Conservation (phyloP, 2,113 vertebrate genomes). For the Chitala chitala region DNA sequence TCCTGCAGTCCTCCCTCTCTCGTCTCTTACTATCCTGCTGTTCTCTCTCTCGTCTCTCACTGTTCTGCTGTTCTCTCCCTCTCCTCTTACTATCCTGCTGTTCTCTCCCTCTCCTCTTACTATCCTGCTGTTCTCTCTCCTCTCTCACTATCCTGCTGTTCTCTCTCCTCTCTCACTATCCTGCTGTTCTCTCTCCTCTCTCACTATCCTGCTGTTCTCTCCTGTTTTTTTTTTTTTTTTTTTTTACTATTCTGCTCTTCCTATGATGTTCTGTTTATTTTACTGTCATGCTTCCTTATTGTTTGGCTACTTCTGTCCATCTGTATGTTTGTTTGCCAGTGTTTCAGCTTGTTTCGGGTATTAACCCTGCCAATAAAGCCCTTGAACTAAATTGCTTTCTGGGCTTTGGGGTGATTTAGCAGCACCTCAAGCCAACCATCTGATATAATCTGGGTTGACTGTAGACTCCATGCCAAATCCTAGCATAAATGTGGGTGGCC, state of each 20-base stretch:
- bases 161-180: not conserved
- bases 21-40: not conserved
- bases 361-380: constrained; percentile 1
- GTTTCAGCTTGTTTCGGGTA: not conserved
- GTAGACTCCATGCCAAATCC: not conserved
- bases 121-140: not conserved
- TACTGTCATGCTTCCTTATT: not conserved
- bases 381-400: constrained; percentile 16
- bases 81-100: not conserved
- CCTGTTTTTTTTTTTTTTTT: not conserved
- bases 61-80: not conserved
- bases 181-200: not conserved
- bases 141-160: not conserved
- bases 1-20: not conserved
- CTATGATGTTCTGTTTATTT: not conserved
- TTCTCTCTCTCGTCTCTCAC: too few species aligned
- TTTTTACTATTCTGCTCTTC: not conserved
- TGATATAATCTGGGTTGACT: not conserved
- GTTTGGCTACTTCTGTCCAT: not conserved
- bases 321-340: not conserved
- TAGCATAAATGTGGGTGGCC: not conserved
- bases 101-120: not conserved
- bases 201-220: not conserved
- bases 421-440: not conserved
- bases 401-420: constrained; percentile 11